Base-by-base conservation (phyloP, 2,113 vertebrate species). In the Narcine bancroftii region DNA sequence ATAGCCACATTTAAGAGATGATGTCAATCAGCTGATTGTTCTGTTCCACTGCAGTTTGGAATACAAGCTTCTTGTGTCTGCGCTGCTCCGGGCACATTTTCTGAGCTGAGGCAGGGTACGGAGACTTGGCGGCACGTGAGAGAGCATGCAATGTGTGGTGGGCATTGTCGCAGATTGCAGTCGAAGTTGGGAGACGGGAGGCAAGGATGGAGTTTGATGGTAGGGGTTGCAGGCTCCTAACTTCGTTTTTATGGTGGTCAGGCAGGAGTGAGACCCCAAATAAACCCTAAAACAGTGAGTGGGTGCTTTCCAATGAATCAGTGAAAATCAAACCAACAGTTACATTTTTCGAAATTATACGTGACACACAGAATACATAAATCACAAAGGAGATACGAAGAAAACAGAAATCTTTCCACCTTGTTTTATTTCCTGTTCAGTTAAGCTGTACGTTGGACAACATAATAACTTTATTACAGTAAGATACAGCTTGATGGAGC, bases 391-490 rank as follows among this genome's bases (percentile, higher is more conserved):
- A n/a, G n/a, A n/a, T n/a, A n/a, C n/a, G n/a, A n/a, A n/a, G n/a
- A n/a, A n/a, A n/a, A n/a, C n/a, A n/a, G n/a, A n/a, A n/a, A n/a
- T 36, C 15, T 56, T 50, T 13, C 56, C 1, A 69, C 36, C 29
- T n/a, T 53, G 81, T 85, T 85, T 85, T 36, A 33, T 85, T 53
- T 47, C 60, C 33, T 2, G 81, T 60, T 60, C n/a, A 60, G 56
- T 85, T 85, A 85, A 85, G 81, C 81, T 60, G n/a, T 56, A 47
- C 19, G 29, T 85, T 60, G n/a, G 15, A 60, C 81, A 85, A 85
- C 50, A 85, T 85, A 83, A 50, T 85, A 85, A 85, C 47, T 85
- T 85, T 85, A 85, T 85, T 85, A 29, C 81, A 56, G 29, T 13
- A 33, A 56, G 50, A 85, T 60, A 2, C 81, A 85, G 5, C 81